Evolutionary conservation across 2,113 vertebrate species (phyloP).

Genomic region (Atherinomorus stipes): DNA sequence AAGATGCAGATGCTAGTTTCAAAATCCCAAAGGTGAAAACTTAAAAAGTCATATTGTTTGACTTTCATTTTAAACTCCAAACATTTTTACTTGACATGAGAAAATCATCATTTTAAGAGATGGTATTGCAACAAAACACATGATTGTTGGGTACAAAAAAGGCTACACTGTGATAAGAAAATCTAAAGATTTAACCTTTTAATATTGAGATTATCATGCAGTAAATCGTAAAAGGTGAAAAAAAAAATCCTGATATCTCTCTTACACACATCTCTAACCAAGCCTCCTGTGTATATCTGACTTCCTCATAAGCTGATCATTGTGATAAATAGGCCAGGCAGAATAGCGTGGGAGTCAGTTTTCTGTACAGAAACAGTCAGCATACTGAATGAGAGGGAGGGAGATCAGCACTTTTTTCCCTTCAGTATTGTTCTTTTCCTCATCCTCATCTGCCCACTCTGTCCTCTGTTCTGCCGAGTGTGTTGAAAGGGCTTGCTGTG

Average conservation of each 20-base stretch:
- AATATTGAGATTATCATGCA: not conserved
- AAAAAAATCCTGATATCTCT: conserved; percentile 21
- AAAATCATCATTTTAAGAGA: not conserved
- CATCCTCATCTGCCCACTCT: conserved; percentile 75
- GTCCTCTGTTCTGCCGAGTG: conserved; percentile 67
- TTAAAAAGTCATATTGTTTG: not conserved
- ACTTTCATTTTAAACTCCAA: not conserved
- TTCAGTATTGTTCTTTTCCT: conserved; percentile 68
- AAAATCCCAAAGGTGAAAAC: not conserved
- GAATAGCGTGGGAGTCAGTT: conserved; percentile 68
- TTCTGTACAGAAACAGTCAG: conserved; percentile 70
- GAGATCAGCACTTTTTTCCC: conserved; percentile 71
- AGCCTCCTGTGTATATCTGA: conserved; percentile 48
- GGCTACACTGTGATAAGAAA: not conserved
- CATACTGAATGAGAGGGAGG: conserved; percentile 60
- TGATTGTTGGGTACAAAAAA: not conserved
- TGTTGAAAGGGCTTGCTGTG: conserved; percentile 47
- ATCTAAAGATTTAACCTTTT: conserved; percentile 21
- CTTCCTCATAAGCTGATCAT: conserved; percentile 66
- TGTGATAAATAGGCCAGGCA: conserved; percentile 75
- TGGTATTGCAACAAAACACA: not conserved
- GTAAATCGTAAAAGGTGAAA: conserved; percentile 14
- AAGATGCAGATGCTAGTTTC: not conserved
- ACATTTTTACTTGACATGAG: not conserved
- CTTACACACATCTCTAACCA: conserved; percentile 11